Conservation (phyloP, 2,113 vertebrate genomes). For the Barbus barbus region DNA sequence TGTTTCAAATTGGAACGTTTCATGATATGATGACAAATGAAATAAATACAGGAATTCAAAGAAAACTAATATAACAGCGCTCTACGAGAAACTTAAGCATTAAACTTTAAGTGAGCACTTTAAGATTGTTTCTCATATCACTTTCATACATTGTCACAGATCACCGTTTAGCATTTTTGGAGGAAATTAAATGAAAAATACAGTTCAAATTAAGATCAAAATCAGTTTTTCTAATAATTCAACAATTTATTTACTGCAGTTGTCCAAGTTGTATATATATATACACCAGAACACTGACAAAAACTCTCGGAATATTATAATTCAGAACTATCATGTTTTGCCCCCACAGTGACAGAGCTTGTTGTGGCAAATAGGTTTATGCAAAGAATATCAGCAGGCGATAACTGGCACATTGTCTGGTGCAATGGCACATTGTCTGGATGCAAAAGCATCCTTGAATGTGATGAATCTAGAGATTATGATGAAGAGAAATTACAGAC, state of each 20-base stretch:
- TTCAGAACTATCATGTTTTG: background rate
- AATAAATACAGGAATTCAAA: slow-evolving; percentile 17
- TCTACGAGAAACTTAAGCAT: background rate
- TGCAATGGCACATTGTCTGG: slow-evolving; percentile 1
- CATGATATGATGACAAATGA: background rate
- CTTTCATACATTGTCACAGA: background rate
- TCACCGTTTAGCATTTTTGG: background rate
- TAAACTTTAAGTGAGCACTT: background rate
- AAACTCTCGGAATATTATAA: background rate
- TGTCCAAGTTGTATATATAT: background rate
- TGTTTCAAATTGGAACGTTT: slow-evolving; percentile 1
- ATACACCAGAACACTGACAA: slow-evolving; percentile 3
- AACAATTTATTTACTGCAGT: slow-evolving; percentile 1
- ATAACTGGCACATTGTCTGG: background rate
- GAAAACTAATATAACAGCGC: background rate
- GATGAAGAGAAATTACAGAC: background rate
- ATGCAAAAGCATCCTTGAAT: background rate
- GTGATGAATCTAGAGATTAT: background rate
- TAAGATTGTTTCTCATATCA: background rate
- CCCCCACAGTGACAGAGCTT: background rate
- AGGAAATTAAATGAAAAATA: slow-evolving; percentile 1
- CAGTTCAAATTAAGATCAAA: background rate
- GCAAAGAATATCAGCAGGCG: background rate
- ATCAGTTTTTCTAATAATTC: background rate
- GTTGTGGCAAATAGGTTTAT: background rate